Evolutionary conservation across 2,113 vertebrate species (phyloP).

Genomic region (Geococcyx californianus): DNA sequence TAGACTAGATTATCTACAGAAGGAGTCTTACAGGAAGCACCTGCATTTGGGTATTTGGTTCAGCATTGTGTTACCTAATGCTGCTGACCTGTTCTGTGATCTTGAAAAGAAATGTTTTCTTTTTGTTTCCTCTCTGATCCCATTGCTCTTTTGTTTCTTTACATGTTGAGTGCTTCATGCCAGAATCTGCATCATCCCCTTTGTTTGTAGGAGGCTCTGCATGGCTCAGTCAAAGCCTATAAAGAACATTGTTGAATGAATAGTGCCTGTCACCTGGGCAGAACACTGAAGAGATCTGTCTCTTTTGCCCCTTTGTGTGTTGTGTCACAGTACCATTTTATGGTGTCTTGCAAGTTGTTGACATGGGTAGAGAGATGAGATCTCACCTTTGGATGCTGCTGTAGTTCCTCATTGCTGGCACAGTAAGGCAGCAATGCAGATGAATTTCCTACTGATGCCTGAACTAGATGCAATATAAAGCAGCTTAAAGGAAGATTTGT

Average conservation of each 20-base stretch:
- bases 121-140: conserved; percentile 5
- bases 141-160: conserved; percentile 15
- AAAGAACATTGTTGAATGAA: not conserved
- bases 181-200: not conserved
- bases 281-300: not conserved
- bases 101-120: not conserved
- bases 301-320: not conserved
- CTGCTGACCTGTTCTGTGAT: conserved; percentile 27
- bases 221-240: not conserved
- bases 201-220: not conserved
- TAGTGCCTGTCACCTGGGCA: not conserved
- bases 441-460: not conserved
- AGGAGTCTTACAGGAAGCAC: conserved; percentile 15
- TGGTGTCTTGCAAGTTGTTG: not conserved
- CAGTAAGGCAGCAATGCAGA: not conserved
- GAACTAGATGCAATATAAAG: not conserved
- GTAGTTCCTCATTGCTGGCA: not conserved
- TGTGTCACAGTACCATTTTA: not conserved
- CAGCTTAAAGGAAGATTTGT: not conserved
- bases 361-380: not conserved
- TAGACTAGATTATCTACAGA: not conserved
- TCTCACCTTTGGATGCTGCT: not conserved
- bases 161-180: not conserved
- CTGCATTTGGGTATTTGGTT: conserved; percentile 10
- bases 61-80: conserved; percentile 8